Conservation (phyloP, 2,888 invertebrate species). For the Epistrophella euchroma region DNA sequence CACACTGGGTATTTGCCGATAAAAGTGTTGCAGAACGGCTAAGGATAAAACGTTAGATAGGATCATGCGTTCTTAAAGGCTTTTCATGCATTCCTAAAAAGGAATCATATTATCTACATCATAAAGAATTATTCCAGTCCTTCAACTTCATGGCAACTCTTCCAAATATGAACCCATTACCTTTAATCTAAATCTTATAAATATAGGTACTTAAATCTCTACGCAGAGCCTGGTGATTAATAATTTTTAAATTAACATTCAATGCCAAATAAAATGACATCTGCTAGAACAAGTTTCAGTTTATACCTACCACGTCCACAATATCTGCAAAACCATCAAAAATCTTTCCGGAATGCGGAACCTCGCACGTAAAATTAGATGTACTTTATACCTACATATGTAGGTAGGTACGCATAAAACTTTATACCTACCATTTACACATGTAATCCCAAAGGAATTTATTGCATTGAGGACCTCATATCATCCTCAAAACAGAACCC, state of each 20-base stretch:
- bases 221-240: slow-evolving; percentile 17
- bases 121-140: no score
- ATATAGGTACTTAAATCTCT: background rate
- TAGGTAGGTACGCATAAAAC: background rate
- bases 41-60: no score
- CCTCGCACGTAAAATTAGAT: background rate
- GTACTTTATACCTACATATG: no score
- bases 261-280: slow-evolving; percentile 34
- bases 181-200: background rate
- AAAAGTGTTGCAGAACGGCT: no score
- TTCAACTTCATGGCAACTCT: background rate
- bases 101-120: no score
- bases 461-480: slow-evolving; percentile 63
- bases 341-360: slow-evolving; percentile 69
- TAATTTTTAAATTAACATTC: slow-evolving; percentile 35
- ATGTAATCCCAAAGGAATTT: slow-evolving; percentile 68
- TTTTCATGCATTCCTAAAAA: no score
- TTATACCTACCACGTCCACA: background rate
- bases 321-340: slow-evolving; percentile 38
- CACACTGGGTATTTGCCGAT: no score
- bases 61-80: no score
- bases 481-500: slow-evolving; percentile 16
- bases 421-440: slow-evolving; percentile 36
- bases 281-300: slow-evolving; percentile 46
- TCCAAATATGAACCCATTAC: background rate